Evolutionary conservation across 2,888 invertebrate species (phyloP).

Genomic region (Amphipoea oculea): DNA sequence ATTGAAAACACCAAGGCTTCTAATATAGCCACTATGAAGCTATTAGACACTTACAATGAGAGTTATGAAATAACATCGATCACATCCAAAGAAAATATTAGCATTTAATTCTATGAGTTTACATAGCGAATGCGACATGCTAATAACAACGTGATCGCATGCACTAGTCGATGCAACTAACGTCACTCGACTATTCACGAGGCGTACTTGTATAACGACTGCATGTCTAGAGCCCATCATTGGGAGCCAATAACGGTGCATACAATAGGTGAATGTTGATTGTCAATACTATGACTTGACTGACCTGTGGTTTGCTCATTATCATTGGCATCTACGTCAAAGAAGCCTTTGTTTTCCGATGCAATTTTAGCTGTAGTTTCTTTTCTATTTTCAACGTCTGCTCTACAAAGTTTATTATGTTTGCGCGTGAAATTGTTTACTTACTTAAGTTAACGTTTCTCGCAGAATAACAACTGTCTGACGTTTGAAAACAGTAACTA

Average conservation of each 20-base stretch:
- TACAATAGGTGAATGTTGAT: slow-evolving; percentile 57
- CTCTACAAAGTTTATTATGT: slow-evolving; percentile 18
- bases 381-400: neutral
- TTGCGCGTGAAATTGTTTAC: slow-evolving; percentile 23
- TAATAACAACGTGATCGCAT: slow-evolving; percentile 49
- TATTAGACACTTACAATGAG: slow-evolving; percentile 1
- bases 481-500: slow-evolving; percentile 22
- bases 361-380: neutral
- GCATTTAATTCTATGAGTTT: slow-evolving; percentile 15
- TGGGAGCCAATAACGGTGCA: slow-evolving; percentile 40
- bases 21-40: neutral
- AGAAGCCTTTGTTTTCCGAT: slow-evolving; percentile 30
- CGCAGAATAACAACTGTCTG: slow-evolving; percentile 27
- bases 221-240: slow-evolving; percentile 41
- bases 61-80: slow-evolving; percentile 14
- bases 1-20: neutral
- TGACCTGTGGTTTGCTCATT: slow-evolving; percentile 30
- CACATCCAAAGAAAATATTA: slow-evolving; percentile 29
- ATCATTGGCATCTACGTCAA: slow-evolving; percentile 45
- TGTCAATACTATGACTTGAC: slow-evolving; percentile 25
- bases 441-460: slow-evolving; percentile 14
- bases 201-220: slow-evolving; percentile 38
- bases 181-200: slow-evolving; percentile 50
- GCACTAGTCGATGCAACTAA: slow-evolving; percentile 33
- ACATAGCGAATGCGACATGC: slow-evolving; percentile 5